Base-by-base conservation (phyloP, 2,113 vertebrate genomes). In the Cairina moschata region DNA sequence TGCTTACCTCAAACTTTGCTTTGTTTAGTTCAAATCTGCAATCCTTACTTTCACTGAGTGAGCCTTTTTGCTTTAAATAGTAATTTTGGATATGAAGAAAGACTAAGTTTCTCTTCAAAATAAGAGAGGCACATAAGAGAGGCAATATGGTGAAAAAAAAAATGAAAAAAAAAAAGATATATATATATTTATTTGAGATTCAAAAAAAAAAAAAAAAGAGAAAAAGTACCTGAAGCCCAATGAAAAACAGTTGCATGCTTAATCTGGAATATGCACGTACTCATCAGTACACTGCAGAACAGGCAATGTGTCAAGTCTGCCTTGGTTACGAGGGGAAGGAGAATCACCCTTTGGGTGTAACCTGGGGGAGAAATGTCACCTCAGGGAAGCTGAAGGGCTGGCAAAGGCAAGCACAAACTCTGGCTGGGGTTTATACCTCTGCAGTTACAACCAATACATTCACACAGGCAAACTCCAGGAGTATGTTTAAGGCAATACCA, bases 221-320 rank as follows among this genome's bases (percentile, higher is more conserved):
- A 59, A 11, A 60, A 44, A 83, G 86, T 34, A 63, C 3, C 31
- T 74, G 44, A 79, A 72, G 16, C 32, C 17, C 21, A 76, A 15
- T 12, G 62, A 67, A 91, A 79, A 65, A 1, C 3, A 67, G 7
- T 14, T 52, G 13, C 3, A 6, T 29, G 65, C 0, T 0, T 65
- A 76, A 83, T 11, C 16, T 56, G 44, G 58, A 74, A 85, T 32
- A 77, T 89, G 40, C 42, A 65, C 42, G 34, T 82, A 72, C 22
- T 66, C 90, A 74, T 34, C 14, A 48, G 44, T 16, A 32, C 20
- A 22, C 17, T 50, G n/a, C 21, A 77, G 73, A n/a, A 23, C 32
- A 44, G 66, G 36, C 10, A 62, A 6, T 68, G 65, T 31, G 48
- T 79, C 44, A n/a, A 54, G 23, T 44, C 32, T 93, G 42, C 25